Conservation (phyloP, 1,140 invertebrate species). For the Caenorhabditis elegans region DNA sequence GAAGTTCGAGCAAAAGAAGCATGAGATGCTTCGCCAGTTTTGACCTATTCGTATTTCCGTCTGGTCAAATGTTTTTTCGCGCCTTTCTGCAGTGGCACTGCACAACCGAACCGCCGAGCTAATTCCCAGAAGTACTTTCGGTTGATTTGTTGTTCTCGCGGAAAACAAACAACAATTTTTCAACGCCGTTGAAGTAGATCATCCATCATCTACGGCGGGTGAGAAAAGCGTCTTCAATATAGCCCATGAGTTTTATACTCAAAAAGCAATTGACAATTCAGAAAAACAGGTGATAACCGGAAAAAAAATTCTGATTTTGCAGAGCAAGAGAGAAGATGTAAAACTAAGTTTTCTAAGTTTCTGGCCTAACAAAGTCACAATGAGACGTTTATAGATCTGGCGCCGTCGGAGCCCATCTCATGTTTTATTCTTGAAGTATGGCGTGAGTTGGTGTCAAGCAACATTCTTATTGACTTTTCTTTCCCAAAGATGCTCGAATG, state of each 20-base stretch:
- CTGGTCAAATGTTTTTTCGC: conserved; percentile 23
- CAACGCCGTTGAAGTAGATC: conserved; percentile 12
- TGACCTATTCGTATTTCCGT: conserved; percentile 25
- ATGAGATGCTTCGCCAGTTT: background rate
- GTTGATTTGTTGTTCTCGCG: conserved; percentile 22
- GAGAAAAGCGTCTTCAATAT: background rate
- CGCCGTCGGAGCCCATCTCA: background rate
- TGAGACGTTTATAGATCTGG: conserved; percentile 29
- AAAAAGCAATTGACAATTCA: too few relatives aligned
- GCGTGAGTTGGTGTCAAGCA: conserved; percentile 30
- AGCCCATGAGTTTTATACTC: background rate
- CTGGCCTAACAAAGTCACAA: conserved; percentile 12
- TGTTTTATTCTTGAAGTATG: conserved; percentile 16
- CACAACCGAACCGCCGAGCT: background rate
- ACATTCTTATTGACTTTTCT: conserved; percentile 4
- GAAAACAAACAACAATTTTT: conserved; percentile 15
- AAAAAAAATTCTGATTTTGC: too few relatives aligned
- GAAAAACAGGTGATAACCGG: background rate
- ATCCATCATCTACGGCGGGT: background rate
- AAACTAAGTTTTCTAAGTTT: conserved; percentile 11
- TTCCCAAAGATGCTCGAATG: background rate
- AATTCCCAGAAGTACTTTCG: conserved; percentile 27
- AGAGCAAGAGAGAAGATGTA: background rate
- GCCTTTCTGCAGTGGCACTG: background rate
- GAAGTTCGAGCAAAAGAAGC: background rate